Percentiles rank a stretch among this genome's conserved stretches.
Evolutionary conservation across 2,888 invertebrate genomes (phyloP).

Genomic region (Ptilodon capucinus): DNA sequence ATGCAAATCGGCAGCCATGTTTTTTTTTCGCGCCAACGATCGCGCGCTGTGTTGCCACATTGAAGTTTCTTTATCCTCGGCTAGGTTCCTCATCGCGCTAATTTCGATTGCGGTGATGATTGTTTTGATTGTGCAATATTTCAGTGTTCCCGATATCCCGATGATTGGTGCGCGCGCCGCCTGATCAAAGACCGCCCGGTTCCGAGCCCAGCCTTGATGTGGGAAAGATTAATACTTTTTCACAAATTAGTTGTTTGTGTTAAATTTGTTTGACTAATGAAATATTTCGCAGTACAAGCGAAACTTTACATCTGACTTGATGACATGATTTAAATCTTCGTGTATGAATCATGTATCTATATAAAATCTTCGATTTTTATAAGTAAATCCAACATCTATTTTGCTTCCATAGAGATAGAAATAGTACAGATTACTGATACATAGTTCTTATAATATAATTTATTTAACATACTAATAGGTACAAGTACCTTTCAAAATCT

Average conservation of each 20-base stretch:
- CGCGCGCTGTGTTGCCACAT: conserved; percentile 55
- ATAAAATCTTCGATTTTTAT: neutral
- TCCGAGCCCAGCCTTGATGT: conserved; percentile 37
- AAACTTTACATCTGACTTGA: conserved; percentile 29
- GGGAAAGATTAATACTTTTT: conserved; percentile 48
- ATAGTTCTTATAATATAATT: no score
- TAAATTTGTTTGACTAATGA: conserved; percentile 35
- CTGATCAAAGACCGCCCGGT: conserved; percentile 53
- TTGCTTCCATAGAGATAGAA: no score
- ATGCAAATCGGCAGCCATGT: conserved; percentile 55
- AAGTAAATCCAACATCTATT: neutral
- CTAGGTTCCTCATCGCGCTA: conserved; percentile 52
- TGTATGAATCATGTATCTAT: conserved; percentile 9
- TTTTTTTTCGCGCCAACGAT: conserved; percentile 60
- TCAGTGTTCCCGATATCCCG: conserved; percentile 39
- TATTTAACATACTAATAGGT: no score
- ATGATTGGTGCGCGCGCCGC: conserved; percentile 41
- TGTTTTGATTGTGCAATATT: conserved; percentile 46
- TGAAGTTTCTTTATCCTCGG: conserved; percentile 51
- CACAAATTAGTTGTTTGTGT: conserved; percentile 32
- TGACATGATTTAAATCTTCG: conserved; percentile 25
- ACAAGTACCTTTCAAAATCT: no score
- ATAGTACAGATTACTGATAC: no score
- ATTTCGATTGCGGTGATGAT: conserved; percentile 58
- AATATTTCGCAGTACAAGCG: conserved; percentile 23